Percentiles rank a stretch among this genome's conserved stretches.
Evolutionary conservation across 2,888 invertebrate species (phyloP).

Genomic region (Pseudococcus jackbeardsleyi): DNA sequence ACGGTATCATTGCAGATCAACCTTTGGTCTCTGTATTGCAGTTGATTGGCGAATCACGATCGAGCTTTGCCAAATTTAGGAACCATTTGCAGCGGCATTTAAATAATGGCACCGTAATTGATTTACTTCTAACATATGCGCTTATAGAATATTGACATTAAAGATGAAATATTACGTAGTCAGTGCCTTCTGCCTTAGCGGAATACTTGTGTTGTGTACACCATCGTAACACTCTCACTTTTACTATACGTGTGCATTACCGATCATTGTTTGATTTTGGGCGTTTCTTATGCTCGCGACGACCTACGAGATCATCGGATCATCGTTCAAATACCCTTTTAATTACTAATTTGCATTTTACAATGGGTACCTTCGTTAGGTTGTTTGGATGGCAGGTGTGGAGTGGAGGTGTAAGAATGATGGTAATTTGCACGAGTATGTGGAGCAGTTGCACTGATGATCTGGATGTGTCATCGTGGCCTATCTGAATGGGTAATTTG

Average conservation of each 20-base stretch:
- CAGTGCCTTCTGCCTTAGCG: background rate
- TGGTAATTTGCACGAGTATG: conserved; percentile 9
- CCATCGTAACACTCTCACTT: conserved; percentile 31
- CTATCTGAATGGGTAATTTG: background rate
- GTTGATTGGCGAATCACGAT: conserved; percentile 1
- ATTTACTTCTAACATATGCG: conserved; percentile 47
- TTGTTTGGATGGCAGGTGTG: background rate
- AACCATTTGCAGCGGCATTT: conserved; percentile 16
- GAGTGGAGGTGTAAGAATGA: background rate
- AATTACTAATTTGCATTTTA: conserved; percentile 32
- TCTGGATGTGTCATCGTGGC: background rate
- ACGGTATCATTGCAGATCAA: background rate
- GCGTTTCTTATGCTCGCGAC: conserved; percentile 39
- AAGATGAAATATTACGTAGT: conserved; percentile 46
- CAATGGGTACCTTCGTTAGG: background rate
- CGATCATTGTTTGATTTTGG: conserved; percentile 34
- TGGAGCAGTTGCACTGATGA: background rate
- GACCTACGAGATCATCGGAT: conserved; percentile 12
- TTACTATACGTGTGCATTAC: conserved; percentile 27
- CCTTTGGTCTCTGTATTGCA: background rate
- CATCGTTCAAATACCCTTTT: conserved; percentile 26
- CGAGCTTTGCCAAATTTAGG: conserved; percentile 13
- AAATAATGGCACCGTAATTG: conserved; percentile 37
- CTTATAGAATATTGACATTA: conserved; percentile 46
- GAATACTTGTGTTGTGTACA: background rate